A percentile compares a stretch with the other conserved stretches of the same genome.
These are phyloP conservation scores for Gobiocypris rarus DNA, from an alignment of 2,113 vertebrate species.

Conservation along the genomic window DNA sequence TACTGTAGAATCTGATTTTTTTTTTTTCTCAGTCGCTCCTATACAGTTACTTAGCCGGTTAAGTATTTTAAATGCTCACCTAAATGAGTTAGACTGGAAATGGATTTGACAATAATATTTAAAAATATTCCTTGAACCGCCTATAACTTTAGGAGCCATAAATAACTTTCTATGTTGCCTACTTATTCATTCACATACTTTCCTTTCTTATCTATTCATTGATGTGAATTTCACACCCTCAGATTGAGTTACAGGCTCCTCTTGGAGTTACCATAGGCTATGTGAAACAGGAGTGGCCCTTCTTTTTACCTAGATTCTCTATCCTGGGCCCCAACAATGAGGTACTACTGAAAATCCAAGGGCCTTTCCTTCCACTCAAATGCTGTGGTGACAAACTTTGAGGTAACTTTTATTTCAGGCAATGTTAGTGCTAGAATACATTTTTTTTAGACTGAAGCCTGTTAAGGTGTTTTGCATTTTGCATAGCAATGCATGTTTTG, in stretches of 20 bases:
- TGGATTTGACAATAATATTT: too few species aligned
- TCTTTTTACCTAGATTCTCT: slow-evolving; percentile 81
- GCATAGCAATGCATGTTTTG: not conserved
- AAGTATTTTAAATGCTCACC: not conserved
- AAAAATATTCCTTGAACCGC: not conserved
- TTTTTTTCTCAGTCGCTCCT: not conserved
- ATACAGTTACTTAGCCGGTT: too few species aligned
- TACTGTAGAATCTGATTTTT: not conserved
- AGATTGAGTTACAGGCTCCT: slow-evolving; percentile 89
- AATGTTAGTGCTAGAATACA: too few species aligned
- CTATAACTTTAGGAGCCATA: not conserved
- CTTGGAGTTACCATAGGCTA: slow-evolving; percentile 85
- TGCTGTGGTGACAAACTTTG: slow-evolving; percentile 87
- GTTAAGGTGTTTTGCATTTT: not conserved
- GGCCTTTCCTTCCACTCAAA: slow-evolving; percentile 85
- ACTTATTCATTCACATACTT: not conserved
- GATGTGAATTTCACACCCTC: not conserved
- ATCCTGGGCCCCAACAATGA: slow-evolving; percentile 81
- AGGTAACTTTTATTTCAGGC: slow-evolving; percentile 70
- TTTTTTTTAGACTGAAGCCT: too few species aligned
- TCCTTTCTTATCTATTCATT: not conserved
- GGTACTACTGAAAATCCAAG: slow-evolving; percentile 78
- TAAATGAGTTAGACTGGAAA: not conserved
- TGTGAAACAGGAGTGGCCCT: slow-evolving; percentile 83
- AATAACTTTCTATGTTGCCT: not conserved